Evolutionary conservation across 2,888 invertebrate species (phyloP), one percentile per base, ranked within the genome.

Genomic region (Cyaniris semiargus): DNA sequence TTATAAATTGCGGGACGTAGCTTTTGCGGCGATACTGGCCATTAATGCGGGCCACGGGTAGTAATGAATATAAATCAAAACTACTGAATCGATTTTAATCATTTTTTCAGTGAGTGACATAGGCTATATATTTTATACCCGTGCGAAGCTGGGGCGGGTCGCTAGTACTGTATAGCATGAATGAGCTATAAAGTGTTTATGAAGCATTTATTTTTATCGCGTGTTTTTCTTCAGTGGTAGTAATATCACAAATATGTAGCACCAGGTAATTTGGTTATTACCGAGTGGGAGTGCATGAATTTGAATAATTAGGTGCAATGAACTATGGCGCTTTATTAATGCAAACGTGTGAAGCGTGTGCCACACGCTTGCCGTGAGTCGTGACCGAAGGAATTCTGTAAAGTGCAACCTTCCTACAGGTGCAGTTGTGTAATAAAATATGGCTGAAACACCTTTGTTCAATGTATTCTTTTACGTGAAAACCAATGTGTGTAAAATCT

Each of bases 301-400:
- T 72, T 72, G 48, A 72, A 72, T 72, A 72, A 72, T 72, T 72
- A 72, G 72, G 72, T 34, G 48, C 72, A 72, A 72, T 72, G 72
- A 72, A 44, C 72, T 34, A 70, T 44, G 48, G 13, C 48, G 21
- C 44, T 72, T 48, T 72, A 72, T 72, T 21, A 44, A 72, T 72
- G 72, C 72, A 72, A 23, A 48, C 48, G 44, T 72, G 72, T 72
- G 48, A 72, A 72, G 72, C 21, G 44, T 38, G 44, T 48, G 72
- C 2, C 48, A 48, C 23, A 72, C 72, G 72, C 60, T 44, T 44
- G 13, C 72, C 48, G 23, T 44, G 23, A 44, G 13, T 48, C 48
- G 23, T 44, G 23, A 44, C 21, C 48, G 13, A 48, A 23, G 48
- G 38, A 21, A 58, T 58, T 21, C 58, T 58, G 8, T 21, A 21